Base-by-base conservation (phyloP, 2,888 invertebrate genomes). In the Cabera pusaria region DNA sequence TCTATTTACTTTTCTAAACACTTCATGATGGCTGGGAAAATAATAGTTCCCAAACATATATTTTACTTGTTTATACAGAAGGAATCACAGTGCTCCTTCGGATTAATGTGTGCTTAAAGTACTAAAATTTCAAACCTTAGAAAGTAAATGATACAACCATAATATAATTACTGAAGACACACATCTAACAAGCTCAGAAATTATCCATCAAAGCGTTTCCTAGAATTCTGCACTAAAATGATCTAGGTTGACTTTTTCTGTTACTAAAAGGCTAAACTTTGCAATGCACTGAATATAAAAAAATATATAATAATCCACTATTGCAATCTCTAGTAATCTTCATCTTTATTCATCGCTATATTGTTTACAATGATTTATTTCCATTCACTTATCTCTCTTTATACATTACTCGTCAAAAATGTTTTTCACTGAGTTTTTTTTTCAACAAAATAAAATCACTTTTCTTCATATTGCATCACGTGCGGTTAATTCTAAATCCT, bases 361-460 rank as follows among this genome's bases (percentile, higher is more conserved):
- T 8, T 31, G 31, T 26, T 67, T 71, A 67, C 72, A 63, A 70
- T 71, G 63, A 65, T 73, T 67, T 68, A 72, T 76, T 70, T 70
- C 67, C 59, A 73, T 76, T 77, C 77, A 82, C 81, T 83, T 82
- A 73, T 12, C 18, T 73, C 68, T 69, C 70, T 78, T 82, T 78
- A 73, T 80, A 78, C 71, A 73, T 73, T 64, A 36, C 64, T 69
- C 69, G 63, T 65, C 44, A 65, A 64, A 59, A 57, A 72, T 63
- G 53, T 66, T 59, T 62, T 56, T 66, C 70, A 72, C 35, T 72
- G 73, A 80, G 76, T 72, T 74, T 78, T 72, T 67, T 68, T 66
- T 67, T 69, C 68, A 77, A 84, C 86, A 85, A 82, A 87, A 87
- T 87, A 87, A 87, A 87, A 87, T 87, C 86, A 87, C 87, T 87